Conservation (phyloP, 2,888 invertebrate genomes). For the Diploptera punctata region DNA sequence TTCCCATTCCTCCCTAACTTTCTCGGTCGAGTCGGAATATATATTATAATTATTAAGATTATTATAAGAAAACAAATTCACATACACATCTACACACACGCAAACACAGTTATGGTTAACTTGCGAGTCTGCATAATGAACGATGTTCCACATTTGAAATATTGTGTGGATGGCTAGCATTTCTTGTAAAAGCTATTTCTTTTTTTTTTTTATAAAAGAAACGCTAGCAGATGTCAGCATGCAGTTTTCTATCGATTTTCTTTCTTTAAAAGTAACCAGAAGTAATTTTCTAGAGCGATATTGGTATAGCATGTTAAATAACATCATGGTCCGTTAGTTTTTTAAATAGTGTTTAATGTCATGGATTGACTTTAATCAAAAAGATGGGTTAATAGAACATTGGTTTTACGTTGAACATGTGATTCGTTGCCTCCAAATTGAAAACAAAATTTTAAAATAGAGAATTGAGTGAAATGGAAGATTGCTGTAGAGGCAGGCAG, state of each 20-base stretch:
- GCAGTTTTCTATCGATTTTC: constrained; percentile 26
- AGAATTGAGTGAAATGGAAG: neutral
- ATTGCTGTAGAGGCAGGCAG: constrained; percentile 21
- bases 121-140: constrained; percentile 30
- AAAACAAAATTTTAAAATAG: neutral
- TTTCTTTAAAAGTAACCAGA: constrained; percentile 23
- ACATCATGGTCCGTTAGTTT: constrained; percentile 25
- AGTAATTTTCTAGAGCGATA: constrained; percentile 23
- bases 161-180: constrained; percentile 17
- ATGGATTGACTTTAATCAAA: constrained; percentile 15
- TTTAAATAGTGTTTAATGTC: constrained; percentile 29
- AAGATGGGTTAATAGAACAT: constrained; percentile 2
- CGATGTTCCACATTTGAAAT: constrained; percentile 16
- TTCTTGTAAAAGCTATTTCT: constrained; percentile 29
- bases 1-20: constrained; percentile 39
- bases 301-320: constrained; percentile 24
- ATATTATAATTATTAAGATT: constrained; percentile 32
- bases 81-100: constrained; percentile 40
- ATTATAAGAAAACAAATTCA: constrained; percentile 31
- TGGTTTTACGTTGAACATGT: constrained; percentile 9
- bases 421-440: neutral
- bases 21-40: constrained; percentile 37
- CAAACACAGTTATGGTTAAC: constrained; percentile 31
- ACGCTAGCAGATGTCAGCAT: constrained; percentile 33
- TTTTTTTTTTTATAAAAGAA: constrained; percentile 27